Evolutionary conservation across 2,797 vertebrate species (phyloP).

Genomic region (Sebastes hubbsi): DNA sequence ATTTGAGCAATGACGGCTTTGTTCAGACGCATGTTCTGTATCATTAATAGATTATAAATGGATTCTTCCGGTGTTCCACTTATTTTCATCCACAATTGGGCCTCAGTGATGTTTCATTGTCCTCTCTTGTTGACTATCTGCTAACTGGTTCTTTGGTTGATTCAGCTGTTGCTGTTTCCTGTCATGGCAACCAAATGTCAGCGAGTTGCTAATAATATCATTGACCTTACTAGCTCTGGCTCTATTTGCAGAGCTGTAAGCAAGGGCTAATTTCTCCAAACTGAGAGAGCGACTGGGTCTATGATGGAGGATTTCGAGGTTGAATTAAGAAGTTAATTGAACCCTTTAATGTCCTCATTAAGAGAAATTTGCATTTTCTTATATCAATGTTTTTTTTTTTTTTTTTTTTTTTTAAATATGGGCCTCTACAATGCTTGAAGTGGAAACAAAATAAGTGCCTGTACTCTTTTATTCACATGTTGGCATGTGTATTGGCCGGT

Average conservation of each 20-base stretch:
- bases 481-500: no score
- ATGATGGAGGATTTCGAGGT: background rate
- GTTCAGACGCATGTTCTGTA: background rate
- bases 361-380: background rate
- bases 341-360: background rate
- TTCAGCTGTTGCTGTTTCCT: conserved; percentile 33
- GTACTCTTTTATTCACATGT: no score
- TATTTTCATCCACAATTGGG: background rate
- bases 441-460: no score
- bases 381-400: background rate
- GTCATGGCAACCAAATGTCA: conserved; percentile 62
- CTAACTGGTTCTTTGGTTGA: background rate
- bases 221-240: conserved; percentile 38
- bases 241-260: conserved; percentile 3
- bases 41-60: background rate
- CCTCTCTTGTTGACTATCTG: background rate
- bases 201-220: conserved; percentile 52
- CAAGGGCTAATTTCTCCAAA: background rate
- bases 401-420: background rate
- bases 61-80: background rate
- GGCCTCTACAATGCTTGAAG: no score
- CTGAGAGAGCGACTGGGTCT: background rate
- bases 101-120: background rate
- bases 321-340: background rate
- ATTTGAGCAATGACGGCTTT: background rate